A percentile compares a stretch with the other conserved stretches of the same genome.
phyloP scores from a whole-genome alignment of 1,140 invertebrate species.

The Formica selysi region DNA sequence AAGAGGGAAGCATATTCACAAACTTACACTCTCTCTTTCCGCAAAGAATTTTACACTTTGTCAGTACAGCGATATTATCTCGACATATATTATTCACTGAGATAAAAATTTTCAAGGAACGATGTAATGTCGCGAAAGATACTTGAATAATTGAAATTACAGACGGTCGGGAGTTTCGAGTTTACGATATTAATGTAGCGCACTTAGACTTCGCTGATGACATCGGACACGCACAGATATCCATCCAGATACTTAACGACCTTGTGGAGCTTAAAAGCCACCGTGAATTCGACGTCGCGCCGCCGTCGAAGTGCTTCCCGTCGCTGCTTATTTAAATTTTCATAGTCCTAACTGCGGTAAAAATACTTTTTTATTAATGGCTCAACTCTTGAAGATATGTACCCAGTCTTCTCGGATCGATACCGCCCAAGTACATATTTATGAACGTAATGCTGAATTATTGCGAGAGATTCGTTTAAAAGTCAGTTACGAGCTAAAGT shows the following conservation, averaged over 20 bases:
- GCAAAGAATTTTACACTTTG: background rate
- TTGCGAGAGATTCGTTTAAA: constrained; percentile 23
- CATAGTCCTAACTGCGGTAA: constrained; percentile 76
- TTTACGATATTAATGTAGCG: constrained; percentile 45
- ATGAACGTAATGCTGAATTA: constrained; percentile 80
- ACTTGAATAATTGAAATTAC: constrained; percentile 23
- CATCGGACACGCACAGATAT: constrained; percentile 38
- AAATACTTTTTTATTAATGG: constrained; percentile 70
- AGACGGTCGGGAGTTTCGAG: constrained; percentile 9
- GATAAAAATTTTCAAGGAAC: background rate
- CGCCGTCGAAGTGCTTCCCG: constrained; percentile 37
- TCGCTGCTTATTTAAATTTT: constrained; percentile 75
- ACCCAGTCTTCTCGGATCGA: constrained; percentile 72
- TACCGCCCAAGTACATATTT: constrained; percentile 79
- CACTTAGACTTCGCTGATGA: constrained; percentile 44
- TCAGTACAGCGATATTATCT: background rate
- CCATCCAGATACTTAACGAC: constrained; percentile 33
- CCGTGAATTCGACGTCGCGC: constrained; percentile 24
- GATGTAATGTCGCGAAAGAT: constrained; percentile 6
- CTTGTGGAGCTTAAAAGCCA: constrained; percentile 42
- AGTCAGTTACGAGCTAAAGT: background rate
- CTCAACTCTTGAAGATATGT: constrained; percentile 47
- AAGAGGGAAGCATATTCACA: background rate
- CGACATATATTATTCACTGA: constrained; percentile 1
- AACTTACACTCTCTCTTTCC: background rate